These are phyloP conservation scores for Abramis brama DNA, from an alignment of 2,113 vertebrate species.

Conservation along the genomic window DNA sequence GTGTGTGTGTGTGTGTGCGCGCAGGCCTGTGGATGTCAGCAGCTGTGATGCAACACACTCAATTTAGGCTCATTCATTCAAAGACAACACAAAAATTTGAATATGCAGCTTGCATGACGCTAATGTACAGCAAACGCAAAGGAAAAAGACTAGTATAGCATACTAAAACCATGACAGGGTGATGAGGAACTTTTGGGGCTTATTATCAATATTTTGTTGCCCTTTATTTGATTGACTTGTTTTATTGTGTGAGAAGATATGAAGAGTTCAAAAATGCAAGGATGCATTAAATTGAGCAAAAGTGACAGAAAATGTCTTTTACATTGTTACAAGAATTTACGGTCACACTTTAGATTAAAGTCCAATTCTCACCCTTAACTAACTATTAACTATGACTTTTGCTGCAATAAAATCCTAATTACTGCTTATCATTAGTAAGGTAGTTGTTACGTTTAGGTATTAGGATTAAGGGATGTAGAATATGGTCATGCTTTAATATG, in stretches of 20 bases:
- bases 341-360: too few relatives aligned
- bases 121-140: background rate
- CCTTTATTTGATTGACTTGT: background rate
- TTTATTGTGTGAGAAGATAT: background rate
- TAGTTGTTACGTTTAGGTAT: too few relatives aligned
- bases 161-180: background rate
- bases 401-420: too few relatives aligned
- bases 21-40: constrained; percentile 7
- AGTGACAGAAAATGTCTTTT: too few relatives aligned
- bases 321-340: too few relatives aligned
- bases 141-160: background rate
- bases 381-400: too few relatives aligned
- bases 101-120: background rate
- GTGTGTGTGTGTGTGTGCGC: constrained; percentile 33
- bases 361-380: too few relatives aligned
- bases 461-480: too few relatives aligned
- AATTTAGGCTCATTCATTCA: background rate
- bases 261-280: background rate
- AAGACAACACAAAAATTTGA: background rate
- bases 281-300: too few relatives aligned
- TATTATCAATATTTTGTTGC: background rate
- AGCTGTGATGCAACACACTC: constrained; percentile 15
- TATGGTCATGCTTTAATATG: too few relatives aligned
- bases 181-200: background rate
- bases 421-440: too few relatives aligned